Evolutionary conservation across 2,888 invertebrate species (phyloP).

Genomic region (Dastarcus helophoroides): DNA sequence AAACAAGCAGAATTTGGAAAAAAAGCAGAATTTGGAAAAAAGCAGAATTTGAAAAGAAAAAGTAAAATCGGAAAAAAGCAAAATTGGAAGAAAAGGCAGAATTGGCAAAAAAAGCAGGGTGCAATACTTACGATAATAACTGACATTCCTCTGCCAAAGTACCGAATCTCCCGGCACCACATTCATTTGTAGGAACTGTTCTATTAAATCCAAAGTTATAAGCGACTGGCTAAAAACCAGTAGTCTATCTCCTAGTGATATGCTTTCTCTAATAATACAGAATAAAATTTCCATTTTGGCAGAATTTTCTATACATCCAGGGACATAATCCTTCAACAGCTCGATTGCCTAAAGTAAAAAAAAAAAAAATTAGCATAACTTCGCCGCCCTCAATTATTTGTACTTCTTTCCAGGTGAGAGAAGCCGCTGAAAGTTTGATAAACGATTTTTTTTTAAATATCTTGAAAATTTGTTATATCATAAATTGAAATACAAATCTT

Average conservation of each 20-base stretch:
- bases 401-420: no score
- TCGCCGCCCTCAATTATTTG: no score
- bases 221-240: conserved; percentile 94
- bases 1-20: no score
- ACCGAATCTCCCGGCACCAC: conserved; percentile 55
- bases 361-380: no score
- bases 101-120: conserved; percentile 6
- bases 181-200: conserved; percentile 76
- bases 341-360: conserved; percentile 62
- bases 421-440: no score
- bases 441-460: no score
- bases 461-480: no score
- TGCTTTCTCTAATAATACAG: conserved; percentile 79
- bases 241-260: conserved; percentile 78
- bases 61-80: no score
- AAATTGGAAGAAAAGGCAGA: no score
- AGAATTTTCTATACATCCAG: conserved; percentile 84
- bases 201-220: conserved; percentile 88
- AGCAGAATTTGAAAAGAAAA: no score
- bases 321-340: conserved; percentile 71
- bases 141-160: conserved; percentile 75
- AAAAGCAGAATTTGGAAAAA: no score
- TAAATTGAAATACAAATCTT: no score
- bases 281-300: conserved; percentile 93
- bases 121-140: conserved; percentile 74